phyloP scores from a whole-genome alignment of 2,113 vertebrate genomes.

The Tylochromis polylepis region DNA sequence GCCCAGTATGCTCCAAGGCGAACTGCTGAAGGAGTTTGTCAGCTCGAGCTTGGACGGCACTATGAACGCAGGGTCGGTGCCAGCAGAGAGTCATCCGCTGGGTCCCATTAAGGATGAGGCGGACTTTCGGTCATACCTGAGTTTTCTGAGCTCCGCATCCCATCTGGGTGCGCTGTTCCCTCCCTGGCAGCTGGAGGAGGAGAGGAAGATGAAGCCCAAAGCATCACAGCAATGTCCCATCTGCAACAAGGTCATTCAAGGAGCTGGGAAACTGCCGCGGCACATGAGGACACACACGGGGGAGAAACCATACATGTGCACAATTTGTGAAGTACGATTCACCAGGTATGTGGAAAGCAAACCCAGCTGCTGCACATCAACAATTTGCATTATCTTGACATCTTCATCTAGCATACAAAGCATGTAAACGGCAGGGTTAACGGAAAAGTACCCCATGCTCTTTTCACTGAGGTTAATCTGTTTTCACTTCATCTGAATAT shows the following conservation, averaged over 20 bases:
- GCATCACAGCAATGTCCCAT: constrained; percentile 97
- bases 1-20: constrained; percentile 78
- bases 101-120: constrained; percentile 88
- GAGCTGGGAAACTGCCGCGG: constrained; percentile 92
- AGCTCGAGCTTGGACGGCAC: constrained; percentile 48
- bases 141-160: constrained; percentile 87
- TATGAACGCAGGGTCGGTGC: constrained; percentile 54
- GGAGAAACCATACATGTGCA: constrained; percentile 99
- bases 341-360: constrained; percentile 81
- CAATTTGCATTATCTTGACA: neutral
- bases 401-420: neutral
- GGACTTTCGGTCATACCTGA: constrained; percentile 91
- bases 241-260: constrained; percentile 98
- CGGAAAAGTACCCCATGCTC: constrained; percentile 36
- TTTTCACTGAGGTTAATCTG: constrained; percentile 44
- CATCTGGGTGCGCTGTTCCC: constrained; percentile 90
- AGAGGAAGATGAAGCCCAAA: constrained; percentile 97
- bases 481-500: constrained; percentile 52
- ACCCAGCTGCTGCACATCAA: neutral
- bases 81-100: constrained; percentile 72
- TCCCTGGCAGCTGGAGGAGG: constrained; percentile 92
- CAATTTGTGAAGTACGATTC: constrained; percentile 96
- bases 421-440: constrained; percentile 6
- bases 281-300: constrained; percentile 98
- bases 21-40: constrained; percentile 89